phyloP scores from a whole-genome alignment of 2,888 invertebrate genomes.

The Xestia rhomboidea region DNA sequence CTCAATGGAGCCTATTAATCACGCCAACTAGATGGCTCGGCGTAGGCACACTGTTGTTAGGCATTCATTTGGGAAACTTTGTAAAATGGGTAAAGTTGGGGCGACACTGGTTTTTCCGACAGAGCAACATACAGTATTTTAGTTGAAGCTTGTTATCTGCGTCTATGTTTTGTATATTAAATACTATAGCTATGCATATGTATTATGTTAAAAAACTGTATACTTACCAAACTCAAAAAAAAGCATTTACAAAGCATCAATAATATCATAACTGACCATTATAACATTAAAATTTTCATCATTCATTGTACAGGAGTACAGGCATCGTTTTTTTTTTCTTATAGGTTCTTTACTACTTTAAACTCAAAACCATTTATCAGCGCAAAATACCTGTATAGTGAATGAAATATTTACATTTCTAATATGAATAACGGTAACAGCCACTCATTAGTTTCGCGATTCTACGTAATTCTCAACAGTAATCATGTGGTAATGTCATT shows the following conservation, averaged over 20 bases:
- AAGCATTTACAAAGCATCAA: too few species aligned
- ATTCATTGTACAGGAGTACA: too few species aligned
- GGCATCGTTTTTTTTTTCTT: too few species aligned
- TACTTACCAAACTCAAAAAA: too few species aligned
- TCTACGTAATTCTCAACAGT: constrained; percentile 9
- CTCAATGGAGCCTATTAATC: constrained; percentile 68
- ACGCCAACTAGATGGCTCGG: constrained; percentile 53
- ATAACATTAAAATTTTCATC: too few species aligned
- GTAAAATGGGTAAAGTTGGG: constrained; percentile 47
- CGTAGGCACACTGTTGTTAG: constrained; percentile 47
- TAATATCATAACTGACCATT: too few species aligned
- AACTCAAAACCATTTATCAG: not conserved
- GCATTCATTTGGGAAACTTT: constrained; percentile 64
- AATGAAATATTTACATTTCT: constrained; percentile 9
- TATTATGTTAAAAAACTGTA: too few species aligned
- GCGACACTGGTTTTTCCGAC: constrained; percentile 28
- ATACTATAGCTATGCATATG: too few species aligned
- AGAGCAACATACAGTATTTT: not conserved
- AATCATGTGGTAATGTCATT: constrained; percentile 49
- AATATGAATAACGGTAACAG: constrained; percentile 4
- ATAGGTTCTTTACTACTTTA: too few species aligned
- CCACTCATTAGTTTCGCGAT: constrained; percentile 13
- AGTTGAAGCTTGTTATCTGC: not conserved
- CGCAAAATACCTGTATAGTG: not conserved
- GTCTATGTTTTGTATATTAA: too few species aligned